phyloP scores from a whole-genome alignment of 2,113 vertebrate genomes.

The Puma concolor region DNA sequence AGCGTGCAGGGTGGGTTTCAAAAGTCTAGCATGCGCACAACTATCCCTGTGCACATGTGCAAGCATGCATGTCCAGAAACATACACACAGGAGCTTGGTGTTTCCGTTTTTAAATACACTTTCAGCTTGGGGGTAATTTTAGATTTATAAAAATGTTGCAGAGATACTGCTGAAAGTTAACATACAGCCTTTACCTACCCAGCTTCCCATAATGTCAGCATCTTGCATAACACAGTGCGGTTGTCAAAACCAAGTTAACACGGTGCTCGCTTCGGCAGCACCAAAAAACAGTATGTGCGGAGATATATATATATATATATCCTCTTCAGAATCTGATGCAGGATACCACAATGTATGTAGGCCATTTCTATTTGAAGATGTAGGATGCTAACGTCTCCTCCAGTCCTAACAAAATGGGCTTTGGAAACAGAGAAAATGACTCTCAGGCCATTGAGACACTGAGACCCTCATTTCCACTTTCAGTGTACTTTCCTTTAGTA shows the following conservation, averaged over 20 bases:
- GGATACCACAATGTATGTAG: background rate
- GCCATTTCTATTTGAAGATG: slow-evolving; percentile 21
- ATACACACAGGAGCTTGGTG: background rate
- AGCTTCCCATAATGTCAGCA: background rate
- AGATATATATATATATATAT: no score
- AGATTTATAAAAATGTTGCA: background rate
- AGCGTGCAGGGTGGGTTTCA: background rate
- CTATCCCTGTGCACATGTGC: fast-evolving
- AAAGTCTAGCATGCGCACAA: background rate
- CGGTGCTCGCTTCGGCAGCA: no score
- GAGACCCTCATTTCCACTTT: background rate
- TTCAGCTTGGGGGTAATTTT: background rate
- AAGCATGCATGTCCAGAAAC: fast-evolving
- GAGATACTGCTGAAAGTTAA: background rate
- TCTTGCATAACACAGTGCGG: background rate
- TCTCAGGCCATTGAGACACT: background rate
- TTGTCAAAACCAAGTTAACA: background rate
- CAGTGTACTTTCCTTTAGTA: background rate
- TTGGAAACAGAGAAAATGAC: background rate
- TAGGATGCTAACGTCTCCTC: background rate
- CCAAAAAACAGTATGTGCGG: no score
- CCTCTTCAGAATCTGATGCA: background rate
- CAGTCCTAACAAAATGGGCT: background rate
- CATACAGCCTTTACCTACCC: background rate
- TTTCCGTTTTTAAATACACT: background rate